Evolutionary conservation across 92 coral and sea anemone genomes (phyloP), one percentile per base, ranked within the genome.

Genomic region (Bergia puertoricense): DNA sequence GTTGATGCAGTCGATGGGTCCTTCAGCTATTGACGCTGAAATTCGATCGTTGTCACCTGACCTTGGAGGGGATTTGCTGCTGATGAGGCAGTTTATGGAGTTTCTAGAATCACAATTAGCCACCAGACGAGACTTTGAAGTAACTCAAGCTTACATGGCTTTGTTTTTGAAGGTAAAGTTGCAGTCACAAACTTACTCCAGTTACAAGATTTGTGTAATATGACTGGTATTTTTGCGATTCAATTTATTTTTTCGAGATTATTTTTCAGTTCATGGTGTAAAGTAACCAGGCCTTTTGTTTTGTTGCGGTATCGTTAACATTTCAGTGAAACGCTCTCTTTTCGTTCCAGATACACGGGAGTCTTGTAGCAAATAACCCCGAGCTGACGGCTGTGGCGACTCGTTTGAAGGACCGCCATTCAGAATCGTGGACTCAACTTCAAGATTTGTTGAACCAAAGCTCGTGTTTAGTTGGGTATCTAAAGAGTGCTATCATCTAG

Each of bases 401-500:
- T 20, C 91, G 93, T 22, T 86, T 97, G 62, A 95, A 93, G 71
- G 81, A 89, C 18, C 92, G 91, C 36, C 99, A 97, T 81, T 71
- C 88, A 16, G 91, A 89, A 62, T 88, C 94, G 30, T 97, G 99
- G 99, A 91, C 91, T 30, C 88, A 81, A 45, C 77, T 97, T 39
- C 96, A 93, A 68, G 98, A 97, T 72, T 88, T 97, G 90, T 50
- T 97, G 18, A 94, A 95, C 82, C 98, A 94, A 67, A 94, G 96
- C 68, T 88, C 93, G 18, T 97, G 99, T 74, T 88, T 97, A 38
- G 94, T 97, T 3, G 89, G 96, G 69, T 97, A 97, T 89, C 90
- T 95, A 77, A 97, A 97, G 89, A 97, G 99, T 81, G 99, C 99
- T 44, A 94, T 96, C n/a, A 91, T 97, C 79, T 97, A 69, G 81